phyloP scores from a whole-genome alignment of 2,888 invertebrate genomes.

The Amphipoea oculea region DNA sequence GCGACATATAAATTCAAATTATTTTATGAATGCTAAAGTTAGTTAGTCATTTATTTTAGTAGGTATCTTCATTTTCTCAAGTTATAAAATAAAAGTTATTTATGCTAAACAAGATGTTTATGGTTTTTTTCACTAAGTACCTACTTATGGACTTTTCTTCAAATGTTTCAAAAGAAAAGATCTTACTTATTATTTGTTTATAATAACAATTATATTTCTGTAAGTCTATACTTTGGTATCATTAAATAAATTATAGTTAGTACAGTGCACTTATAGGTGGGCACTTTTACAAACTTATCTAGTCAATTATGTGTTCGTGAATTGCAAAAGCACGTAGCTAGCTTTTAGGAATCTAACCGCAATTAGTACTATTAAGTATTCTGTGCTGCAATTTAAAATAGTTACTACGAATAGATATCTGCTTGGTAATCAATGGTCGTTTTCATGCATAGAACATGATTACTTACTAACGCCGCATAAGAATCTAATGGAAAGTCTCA shows the following conservation, averaged over 20 bases:
- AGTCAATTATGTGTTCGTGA: not conserved
- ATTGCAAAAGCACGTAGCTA: constrained; percentile 15
- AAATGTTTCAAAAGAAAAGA: not conserved
- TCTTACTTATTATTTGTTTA: not conserved
- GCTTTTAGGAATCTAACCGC: constrained; percentile 2
- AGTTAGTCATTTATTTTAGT: too few relatives aligned
- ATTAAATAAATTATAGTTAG: constrained; percentile 1
- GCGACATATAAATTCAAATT: not conserved
- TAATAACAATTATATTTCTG: not conserved
- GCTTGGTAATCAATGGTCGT: constrained; percentile 25
- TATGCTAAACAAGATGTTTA: not conserved
- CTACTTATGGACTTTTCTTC: not conserved
- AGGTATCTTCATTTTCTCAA: too few relatives aligned
- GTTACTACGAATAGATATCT: constrained; percentile 16
- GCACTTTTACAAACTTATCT: not conserved
- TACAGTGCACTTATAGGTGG: not conserved
- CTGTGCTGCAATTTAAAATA: constrained; percentile 13
- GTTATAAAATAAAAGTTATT: too few relatives aligned
- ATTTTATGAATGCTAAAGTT: not conserved
- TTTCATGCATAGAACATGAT: constrained; percentile 30
- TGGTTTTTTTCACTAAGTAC: not conserved
- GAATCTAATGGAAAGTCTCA: constrained; percentile 28
- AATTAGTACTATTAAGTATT: not conserved
- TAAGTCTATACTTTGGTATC: not conserved
- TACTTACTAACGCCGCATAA: constrained; percentile 13